Conservation (phyloP, 2,797 vertebrate species). For the Pseudochaenichthys georgianus region DNA sequence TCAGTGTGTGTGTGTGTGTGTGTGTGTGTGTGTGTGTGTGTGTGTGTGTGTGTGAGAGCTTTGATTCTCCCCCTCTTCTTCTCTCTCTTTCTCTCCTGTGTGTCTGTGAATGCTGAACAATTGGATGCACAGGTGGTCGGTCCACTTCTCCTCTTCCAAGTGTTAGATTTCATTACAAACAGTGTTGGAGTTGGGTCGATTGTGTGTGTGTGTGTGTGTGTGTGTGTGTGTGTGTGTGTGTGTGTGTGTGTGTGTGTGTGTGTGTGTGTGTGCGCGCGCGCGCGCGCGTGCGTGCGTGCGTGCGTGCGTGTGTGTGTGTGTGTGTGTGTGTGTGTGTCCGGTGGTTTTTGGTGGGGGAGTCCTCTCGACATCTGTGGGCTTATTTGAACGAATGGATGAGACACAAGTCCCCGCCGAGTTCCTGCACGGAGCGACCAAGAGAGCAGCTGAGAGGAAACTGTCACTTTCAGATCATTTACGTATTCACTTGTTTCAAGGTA, state of each 20-base stretch:
- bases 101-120: slow-evolving; percentile 70
- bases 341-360: slow-evolving; percentile 63
- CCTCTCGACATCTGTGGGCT: slow-evolving; percentile 76
- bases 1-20: slow-evolving; percentile 28
- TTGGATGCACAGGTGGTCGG: slow-evolving; percentile 81
- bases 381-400: slow-evolving; percentile 75
- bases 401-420: slow-evolving; percentile 69
- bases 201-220: slow-evolving; percentile 44
- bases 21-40: slow-evolving; percentile 31
- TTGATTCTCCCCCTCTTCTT: slow-evolving; percentile 38
- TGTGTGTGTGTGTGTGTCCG: no score
- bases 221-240: slow-evolving; percentile 44
- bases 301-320: no score
- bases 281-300: no score
- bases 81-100: slow-evolving; percentile 55
- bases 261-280: no score
- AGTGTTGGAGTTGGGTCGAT: slow-evolving; percentile 78
- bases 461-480: slow-evolving; percentile 21
- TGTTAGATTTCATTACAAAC: slow-evolving; percentile 83
- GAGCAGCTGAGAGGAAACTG: slow-evolving; percentile 21
- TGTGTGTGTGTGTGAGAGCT: slow-evolving; percentile 19
- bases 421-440: slow-evolving; percentile 47
- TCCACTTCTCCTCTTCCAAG: slow-evolving; percentile 81
- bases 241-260: no score
- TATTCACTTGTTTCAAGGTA: neutral